phyloP scores from a whole-genome alignment of 23 tunicate species.

The Aplidium turbinatum region DNA sequence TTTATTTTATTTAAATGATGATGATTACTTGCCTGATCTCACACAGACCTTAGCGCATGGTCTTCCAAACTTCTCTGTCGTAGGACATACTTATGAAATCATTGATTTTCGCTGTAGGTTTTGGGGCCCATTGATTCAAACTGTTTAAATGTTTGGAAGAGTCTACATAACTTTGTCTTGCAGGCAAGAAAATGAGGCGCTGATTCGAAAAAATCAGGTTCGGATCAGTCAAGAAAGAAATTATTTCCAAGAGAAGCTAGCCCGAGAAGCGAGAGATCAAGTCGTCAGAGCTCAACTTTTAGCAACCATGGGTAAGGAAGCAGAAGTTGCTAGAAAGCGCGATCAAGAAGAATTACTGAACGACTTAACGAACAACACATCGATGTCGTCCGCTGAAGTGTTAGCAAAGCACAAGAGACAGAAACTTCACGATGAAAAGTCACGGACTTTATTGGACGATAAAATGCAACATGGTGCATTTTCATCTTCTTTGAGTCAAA shows the following conservation, averaged over 20 bases:
- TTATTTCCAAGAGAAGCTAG: slow-evolving; percentile 53
- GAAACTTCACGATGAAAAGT: slow-evolving; percentile 14
- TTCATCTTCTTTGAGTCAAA: neutral
- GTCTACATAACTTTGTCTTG: neutral
- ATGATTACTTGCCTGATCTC: too few species aligned
- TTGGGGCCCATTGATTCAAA: too few species aligned
- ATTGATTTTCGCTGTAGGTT: too few species aligned
- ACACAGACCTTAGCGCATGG: too few species aligned
- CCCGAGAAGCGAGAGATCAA: slow-evolving; percentile 42
- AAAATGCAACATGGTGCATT: neutral
- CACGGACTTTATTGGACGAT: neutral
- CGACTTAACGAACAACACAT: slow-evolving; percentile 53
- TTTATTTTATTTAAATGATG: too few species aligned
- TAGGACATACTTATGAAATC: too few species aligned
- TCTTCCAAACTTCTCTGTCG: too few species aligned
- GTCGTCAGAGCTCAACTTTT: slow-evolving; percentile 38
- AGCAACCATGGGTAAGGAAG: slow-evolving; percentile 57
- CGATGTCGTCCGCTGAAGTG: slow-evolving; percentile 52
- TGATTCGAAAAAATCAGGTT: slow-evolving; percentile 62
- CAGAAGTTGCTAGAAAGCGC: slow-evolving; percentile 32
- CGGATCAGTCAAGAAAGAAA: slow-evolving; percentile 61
- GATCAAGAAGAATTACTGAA: slow-evolving; percentile 56
- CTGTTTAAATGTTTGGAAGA: too few species aligned
- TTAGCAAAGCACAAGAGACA: slow-evolving; percentile 49
- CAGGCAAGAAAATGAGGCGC: slow-evolving; percentile 72